Base-by-base conservation (phyloP, 2,888 invertebrate species). In the Argyresthia goedartella region DNA sequence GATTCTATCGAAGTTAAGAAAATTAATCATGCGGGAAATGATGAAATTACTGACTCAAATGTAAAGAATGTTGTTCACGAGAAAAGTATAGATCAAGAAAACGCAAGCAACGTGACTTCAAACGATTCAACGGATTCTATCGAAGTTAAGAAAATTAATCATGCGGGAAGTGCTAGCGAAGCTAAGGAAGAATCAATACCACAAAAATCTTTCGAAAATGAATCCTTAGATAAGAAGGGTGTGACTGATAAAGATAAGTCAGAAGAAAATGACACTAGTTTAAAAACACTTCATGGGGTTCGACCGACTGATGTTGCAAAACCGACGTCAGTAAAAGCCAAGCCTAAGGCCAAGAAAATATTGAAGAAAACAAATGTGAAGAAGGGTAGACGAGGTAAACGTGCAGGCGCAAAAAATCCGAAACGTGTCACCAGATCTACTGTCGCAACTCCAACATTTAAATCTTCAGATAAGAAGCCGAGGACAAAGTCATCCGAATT, bases 401-500 rank as follows among this genome's bases (percentile, higher is more conserved):
- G 53, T 56, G 64, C 57, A 64, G 58, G 50, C 63, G 66, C 52
- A 51, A 25, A 25, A 4, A 25, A 25, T 6, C 25, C 25, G 25
- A 69, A 66, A 60, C 64, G 65, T 52, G 58, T 66, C 25, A 71
- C 66, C 55, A 63, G 69, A 36, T 66, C 71, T 8, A 65, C 60
- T 51, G 55, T 56, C 50, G 51, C 51, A 49, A 53, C 55, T 52
- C 54, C 56, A 2, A 51, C 53, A 33, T 55, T 34, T 47, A 45
- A 42, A 50, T 60, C 55, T 56, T 59, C 57, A 65, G 57, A 54
- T 63, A 46, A 56, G 54, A 13, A 60, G 57, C 48, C 25, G 58
- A 53, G 71, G 80, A 59, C 76, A 75, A 58, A 72, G 75, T 56
- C 49, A 49, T 56, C 33, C 52, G 92, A 92, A 62, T 65, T 93